A percentile compares a stretch with the other conserved stretches of the same genome.
Evolutionary conservation across 2,797 vertebrate species (phyloP).

Genomic region (Clarias pachynema): DNA sequence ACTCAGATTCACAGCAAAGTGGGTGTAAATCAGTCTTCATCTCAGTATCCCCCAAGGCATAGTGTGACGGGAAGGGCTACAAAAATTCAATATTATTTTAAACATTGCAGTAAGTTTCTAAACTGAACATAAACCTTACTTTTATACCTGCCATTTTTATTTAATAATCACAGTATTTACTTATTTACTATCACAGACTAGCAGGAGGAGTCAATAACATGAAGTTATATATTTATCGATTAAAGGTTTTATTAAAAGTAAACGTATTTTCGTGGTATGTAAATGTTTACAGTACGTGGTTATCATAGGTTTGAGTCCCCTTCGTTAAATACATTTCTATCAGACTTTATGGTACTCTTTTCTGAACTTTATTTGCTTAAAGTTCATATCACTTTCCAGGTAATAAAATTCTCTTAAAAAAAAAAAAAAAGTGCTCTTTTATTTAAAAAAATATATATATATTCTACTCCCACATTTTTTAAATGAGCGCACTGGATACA

Average conservation of each 20-base stretch:
- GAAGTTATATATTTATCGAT: constrained; percentile 85
- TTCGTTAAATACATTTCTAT: constrained; percentile 61
- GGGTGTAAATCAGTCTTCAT: constrained; percentile 26
- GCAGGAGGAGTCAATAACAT: constrained; percentile 64
- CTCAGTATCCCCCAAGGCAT: constrained; percentile 19
- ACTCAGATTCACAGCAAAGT: constrained; percentile 28
- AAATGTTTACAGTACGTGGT: constrained; percentile 68
- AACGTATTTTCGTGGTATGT: constrained; percentile 77
- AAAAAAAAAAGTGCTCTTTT: constrained; percentile 7
- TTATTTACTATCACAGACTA: constrained; percentile 82
- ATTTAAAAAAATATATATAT: not conserved
- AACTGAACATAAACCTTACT: constrained; percentile 79
- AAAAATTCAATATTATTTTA: constrained; percentile 32
- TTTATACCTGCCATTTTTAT: constrained; percentile 89
- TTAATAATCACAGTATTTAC: constrained; percentile 90
- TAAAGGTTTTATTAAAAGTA: constrained; percentile 80
- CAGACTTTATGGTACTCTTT: constrained; percentile 75
- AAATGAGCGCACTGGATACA: not conserved
- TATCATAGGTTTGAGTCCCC: constrained; percentile 57
- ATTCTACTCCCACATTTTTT: not conserved
- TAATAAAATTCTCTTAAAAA: constrained; percentile 84
- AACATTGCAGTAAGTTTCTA: constrained; percentile 47
- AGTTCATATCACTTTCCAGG: constrained; percentile 88
- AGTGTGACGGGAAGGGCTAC: constrained; percentile 8
- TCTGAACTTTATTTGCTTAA: constrained; percentile 75